Evolutionary conservation across 2,888 invertebrate species (phyloP), one percentile per base, ranked within the genome.

Genomic region (Dioctria rufipes): DNA sequence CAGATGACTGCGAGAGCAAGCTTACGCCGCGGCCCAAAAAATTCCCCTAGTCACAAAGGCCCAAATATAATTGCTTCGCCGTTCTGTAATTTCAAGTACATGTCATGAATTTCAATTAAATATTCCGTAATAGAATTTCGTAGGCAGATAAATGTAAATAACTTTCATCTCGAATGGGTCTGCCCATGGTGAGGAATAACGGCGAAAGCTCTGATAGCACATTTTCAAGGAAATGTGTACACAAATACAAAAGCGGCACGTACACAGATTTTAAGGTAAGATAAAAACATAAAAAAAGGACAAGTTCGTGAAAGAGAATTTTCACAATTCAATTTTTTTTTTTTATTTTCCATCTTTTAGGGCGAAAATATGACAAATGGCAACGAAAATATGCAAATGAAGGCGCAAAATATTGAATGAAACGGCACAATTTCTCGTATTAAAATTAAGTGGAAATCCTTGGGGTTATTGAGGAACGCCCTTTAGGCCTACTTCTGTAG

Each of bases 91-190:
- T 73, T 65, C 51, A 80, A 71, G 80, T 63, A 80, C 80, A 80
- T 80, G 80, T 73, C 65, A 80, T 80, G 80, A 80, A 80, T 80
- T 80, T 80, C 80, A 80, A 80, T 80, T 80, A 80, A 80, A 73
- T 77, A 77, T 77, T 77, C 63, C 77, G 77, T 77, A 77, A 77
- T 77, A 75, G 75, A 80, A 75, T 80, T 77, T 71, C 75, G 77
- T 49, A 80, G 66, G 77, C 58, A 80, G 67, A 80, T 80, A 80
- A 77, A 77, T 80, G 80, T 80, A 80, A 80, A 80, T 80, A 80
- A 73, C 80, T 73, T 80, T 80, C 65, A 71, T 71, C 73, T 61
- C 71, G 73, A 75, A 73, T 42, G 54, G 61, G 63, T 40, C 61
- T 11, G 63, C 54, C 69, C 63, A 54, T 60, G 43, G 73, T 63